Percentiles rank a stretch among this genome's conserved stretches.
Conservation (phyloP, 2,888 invertebrate genomes). For the Hesperia comma region DNA sequence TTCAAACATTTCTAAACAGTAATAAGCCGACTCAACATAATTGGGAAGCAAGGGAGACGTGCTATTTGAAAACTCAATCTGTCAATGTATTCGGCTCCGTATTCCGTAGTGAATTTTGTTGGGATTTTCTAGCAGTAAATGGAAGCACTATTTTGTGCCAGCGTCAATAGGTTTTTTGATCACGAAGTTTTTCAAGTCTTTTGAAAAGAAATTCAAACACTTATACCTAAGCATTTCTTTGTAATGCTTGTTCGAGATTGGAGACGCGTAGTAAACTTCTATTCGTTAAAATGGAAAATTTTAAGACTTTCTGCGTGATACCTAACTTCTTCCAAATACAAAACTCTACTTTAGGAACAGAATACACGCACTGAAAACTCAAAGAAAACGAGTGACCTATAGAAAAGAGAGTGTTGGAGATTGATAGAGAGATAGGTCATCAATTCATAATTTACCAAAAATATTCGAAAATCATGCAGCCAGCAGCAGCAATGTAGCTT, state of each 20-base stretch:
- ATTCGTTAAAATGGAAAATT: neutral
- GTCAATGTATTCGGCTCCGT: constrained; percentile 14
- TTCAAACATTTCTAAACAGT: neutral
- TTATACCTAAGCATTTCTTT: neutral
- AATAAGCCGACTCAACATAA: constrained; percentile 6
- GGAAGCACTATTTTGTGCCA: constrained; percentile 7
- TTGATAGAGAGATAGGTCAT: no score
- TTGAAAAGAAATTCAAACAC: constrained; percentile 4
- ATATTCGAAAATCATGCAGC: no score
- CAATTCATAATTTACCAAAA: no score
- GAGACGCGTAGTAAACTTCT: neutral
- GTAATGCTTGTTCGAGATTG: neutral
- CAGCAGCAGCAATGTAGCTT: no score
- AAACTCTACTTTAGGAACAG: no score
- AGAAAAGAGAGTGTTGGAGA: no score
- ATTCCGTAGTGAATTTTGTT: neutral
- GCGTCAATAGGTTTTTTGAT: constrained; percentile 1
- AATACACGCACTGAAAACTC: no score
- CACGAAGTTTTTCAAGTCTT: neutral
- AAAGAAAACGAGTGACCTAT: no score
- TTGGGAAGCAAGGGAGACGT: neutral
- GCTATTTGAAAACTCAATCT: constrained; percentile 8
- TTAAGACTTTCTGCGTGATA: neutral
- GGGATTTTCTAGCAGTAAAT: constrained; percentile 10
- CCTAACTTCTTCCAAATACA: no score